A percentile compares a stretch with the other conserved stretches of the same genome.
phyloP scores from a whole-genome alignment of 2,797 vertebrate genomes.

The Anguilla obscura region DNA sequence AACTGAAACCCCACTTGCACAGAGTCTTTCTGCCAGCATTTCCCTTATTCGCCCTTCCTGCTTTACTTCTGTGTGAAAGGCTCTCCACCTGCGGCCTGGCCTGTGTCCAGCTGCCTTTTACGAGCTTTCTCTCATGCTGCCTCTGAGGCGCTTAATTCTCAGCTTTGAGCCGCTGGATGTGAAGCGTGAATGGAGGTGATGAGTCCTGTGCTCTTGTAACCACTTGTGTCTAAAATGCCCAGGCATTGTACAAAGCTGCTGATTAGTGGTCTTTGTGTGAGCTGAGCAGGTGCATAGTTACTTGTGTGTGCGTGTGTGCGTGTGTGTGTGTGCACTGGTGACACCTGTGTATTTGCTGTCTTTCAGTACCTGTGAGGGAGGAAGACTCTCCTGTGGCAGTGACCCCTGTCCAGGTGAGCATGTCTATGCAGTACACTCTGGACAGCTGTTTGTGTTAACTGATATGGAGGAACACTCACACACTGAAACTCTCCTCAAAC shows the following conservation, averaged over 20 bases:
- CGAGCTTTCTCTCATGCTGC: not conserved
- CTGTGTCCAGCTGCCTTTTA: not conserved
- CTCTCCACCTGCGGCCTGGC: not conserved
- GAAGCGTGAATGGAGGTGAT: not conserved
- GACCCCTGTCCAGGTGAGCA: conserved; percentile 76
- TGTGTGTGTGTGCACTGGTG: not conserved
- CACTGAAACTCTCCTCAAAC: not conserved
- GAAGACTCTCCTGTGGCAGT: conserved; percentile 74
- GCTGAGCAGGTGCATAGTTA: not conserved
- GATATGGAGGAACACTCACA: not conserved
- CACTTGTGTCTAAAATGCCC: not conserved
- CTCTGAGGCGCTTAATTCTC: not conserved
- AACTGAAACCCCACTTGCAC: not conserved
- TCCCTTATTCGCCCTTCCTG: not conserved
- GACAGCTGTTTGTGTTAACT: not conserved
- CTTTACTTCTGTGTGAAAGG: not conserved
- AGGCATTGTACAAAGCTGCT: not conserved
- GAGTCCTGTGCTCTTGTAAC: not conserved
- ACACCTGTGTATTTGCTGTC: conserved; percentile 23
- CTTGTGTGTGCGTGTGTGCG: not conserved
- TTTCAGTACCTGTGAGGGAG: conserved; percentile 79
- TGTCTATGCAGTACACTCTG: not conserved
- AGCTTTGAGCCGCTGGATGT: not conserved
- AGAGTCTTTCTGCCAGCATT: not conserved
- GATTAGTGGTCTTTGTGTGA: not conserved